phyloP scores from a whole-genome alignment of 2,797 vertebrate species.

The Micrastur ruficollis region DNA sequence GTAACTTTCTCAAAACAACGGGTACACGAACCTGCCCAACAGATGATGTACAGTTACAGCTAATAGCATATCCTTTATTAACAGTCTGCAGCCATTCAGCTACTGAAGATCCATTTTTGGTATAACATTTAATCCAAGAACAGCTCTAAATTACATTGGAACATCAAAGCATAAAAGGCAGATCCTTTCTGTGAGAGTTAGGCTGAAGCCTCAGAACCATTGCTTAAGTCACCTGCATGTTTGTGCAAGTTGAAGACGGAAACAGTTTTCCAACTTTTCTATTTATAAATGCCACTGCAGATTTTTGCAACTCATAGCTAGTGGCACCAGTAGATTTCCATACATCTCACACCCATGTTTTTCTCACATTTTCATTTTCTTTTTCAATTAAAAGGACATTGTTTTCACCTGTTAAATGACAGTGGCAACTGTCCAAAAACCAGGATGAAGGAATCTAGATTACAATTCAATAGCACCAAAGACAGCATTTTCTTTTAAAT shows the following conservation, averaged over 20 bases:
- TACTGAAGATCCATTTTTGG: not conserved
- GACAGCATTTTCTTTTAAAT: constrained; percentile 35
- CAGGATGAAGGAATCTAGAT: constrained; percentile 29
- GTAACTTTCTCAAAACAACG: not conserved
- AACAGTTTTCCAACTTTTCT: not conserved
- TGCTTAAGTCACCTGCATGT: not conserved
- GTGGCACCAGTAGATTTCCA: constrained; percentile 27
- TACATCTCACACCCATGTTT: constrained; percentile 37
- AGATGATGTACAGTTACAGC: not conserved
- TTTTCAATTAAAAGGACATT: constrained; percentile 56
- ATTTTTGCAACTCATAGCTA: constrained; percentile 4
- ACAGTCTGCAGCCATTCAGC: not conserved
- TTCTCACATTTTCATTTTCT: constrained; percentile 61
- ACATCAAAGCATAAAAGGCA: not conserved
- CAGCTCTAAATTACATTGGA: not conserved
- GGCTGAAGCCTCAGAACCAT: not conserved
- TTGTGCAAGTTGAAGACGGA: not conserved
- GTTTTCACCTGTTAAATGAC: constrained; percentile 59
- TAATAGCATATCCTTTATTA: not conserved
- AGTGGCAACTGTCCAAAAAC: constrained; percentile 33
- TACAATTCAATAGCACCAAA: constrained; percentile 57
- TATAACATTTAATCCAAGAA: not conserved
- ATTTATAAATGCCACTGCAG: not conserved
- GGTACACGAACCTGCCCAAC: not conserved
- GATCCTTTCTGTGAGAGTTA: not conserved